Base-by-base conservation (phyloP, 2,113 vertebrate genomes). In the Hiodon tergisus region DNA sequence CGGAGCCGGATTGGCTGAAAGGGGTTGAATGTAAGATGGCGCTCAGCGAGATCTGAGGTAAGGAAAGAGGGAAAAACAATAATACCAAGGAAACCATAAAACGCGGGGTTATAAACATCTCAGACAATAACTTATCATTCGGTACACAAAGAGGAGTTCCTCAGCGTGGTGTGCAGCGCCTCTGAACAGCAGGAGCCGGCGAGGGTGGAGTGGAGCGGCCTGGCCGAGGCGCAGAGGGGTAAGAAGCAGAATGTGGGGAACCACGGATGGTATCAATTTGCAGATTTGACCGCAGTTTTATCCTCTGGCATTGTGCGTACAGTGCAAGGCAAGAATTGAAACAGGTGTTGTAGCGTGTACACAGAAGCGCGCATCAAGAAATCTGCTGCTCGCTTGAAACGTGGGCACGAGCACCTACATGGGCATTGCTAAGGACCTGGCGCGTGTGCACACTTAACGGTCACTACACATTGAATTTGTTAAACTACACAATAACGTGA, bases 21-120 rank as follows among this genome's bases (percentile, higher is more conserved):
- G 73, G 81, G 80, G 84, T 89, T 89, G 91, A 91, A 91, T 91
- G 91, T 90, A 93, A 93, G 91, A 93, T 93, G 91, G 90, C 91
- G 90, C 90, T 84, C 87, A 88, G 87, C 85, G 90, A 90, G 86
- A 87, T 90, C 89, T 91, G 87, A 92, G 89, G 86, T 83, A 88
- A 88, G 88, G 88, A 88, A 84, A 86, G 85, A 90, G 88, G 31
- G 46, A 62, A 17, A 67, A 59, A 72, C n/a, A 69, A 69, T 65
- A 14, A 69, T 62, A 52, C 31, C 16, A 67, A 59, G 51, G 54
- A 67, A 58, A 54, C 54, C 14, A 57, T 47, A 54, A 13, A 7
- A 48, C 74, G 62, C 11, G 68, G 48, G 54, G 53, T 54, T 53
- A n/a, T 48, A 67, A 50, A 59, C 31, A 2, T 48, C 31, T 8